Percentiles rank a stretch among this genome's conserved stretches.
phyloP scores from a whole-genome alignment of 53 echinoderm and acorn worm genomes.

The Astropecten irregularis region DNA sequence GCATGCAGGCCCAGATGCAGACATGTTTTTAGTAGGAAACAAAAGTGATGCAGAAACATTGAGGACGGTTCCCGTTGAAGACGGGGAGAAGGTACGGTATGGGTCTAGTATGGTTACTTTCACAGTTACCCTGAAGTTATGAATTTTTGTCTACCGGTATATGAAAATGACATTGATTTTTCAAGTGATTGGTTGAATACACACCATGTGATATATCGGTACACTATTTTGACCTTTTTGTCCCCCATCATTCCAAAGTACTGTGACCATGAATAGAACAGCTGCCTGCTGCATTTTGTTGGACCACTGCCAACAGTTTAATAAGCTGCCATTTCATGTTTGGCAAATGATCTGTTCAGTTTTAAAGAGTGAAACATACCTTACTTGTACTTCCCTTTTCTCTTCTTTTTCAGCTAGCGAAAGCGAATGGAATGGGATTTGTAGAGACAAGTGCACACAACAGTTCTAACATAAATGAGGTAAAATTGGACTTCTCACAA shows the following conservation, averaged over 20 bases:
- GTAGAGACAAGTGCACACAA: conserved; percentile 89
- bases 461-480: conserved; percentile 80
- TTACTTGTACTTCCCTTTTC: not conserved
- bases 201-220: no score
- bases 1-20: conserved; percentile 77
- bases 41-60: conserved; percentile 80
- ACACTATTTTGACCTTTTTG: no score
- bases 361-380: not conserved
- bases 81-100: conserved; percentile 78
- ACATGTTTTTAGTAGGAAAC: conserved; percentile 84
- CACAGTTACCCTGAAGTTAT: not conserved
- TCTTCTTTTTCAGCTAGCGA: conserved; percentile 75
- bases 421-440: conserved; percentile 76
- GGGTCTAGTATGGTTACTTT: no score
- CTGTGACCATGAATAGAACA: no score
- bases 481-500: conserved; percentile 55
- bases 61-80: conserved; percentile 64
- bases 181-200: not conserved
- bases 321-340: no score
- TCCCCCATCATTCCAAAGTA: no score
- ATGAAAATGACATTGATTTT: not conserved
- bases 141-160: not conserved
- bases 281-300: no score
- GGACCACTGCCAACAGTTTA: no score
- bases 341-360: no score